Conservation (phyloP, 2,797 vertebrate species). For the Sebastes aleutianus region DNA sequence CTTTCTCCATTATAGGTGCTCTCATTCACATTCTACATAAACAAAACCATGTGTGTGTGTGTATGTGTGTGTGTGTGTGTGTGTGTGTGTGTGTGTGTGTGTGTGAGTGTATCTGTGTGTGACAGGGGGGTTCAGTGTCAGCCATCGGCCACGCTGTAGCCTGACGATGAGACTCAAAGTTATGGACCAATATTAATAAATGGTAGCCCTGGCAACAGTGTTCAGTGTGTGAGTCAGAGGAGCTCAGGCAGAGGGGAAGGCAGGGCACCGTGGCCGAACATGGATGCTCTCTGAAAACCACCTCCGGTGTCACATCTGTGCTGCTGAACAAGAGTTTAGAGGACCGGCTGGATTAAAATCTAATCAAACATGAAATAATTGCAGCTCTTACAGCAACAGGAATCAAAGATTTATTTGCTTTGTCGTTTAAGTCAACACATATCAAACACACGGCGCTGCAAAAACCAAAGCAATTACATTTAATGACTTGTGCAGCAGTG, state of each 20-base stretch:
- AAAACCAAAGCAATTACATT: conserved; percentile 41
- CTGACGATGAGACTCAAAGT: conserved; percentile 76
- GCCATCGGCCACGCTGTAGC: conserved; percentile 64
- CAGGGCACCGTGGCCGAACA: conserved; percentile 66
- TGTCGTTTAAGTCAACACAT: conserved; percentile 11
- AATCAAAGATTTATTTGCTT: conserved; percentile 42
- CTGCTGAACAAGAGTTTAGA: conserved; percentile 8
- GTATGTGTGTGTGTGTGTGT: no score
- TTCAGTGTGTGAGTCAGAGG: conserved; percentile 76
- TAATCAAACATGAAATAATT: conserved; percentile 37
- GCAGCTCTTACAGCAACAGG: conserved; percentile 9
- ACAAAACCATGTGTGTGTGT: conserved; percentile 13
- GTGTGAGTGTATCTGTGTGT: background rate
- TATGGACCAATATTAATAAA: conserved; percentile 84
- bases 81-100: conserved; percentile 1
- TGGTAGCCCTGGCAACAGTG: conserved; percentile 86
- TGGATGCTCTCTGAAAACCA: conserved; percentile 58
- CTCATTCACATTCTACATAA: conserved; percentile 44
- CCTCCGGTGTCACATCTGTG: conserved; percentile 50
- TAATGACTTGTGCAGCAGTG: conserved; percentile 34
- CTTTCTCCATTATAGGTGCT: conserved; percentile 34
- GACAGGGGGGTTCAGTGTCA: conserved; percentile 34
- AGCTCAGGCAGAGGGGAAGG: conserved; percentile 71
- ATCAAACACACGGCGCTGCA: conserved; percentile 2
- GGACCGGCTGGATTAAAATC: conserved; percentile 24